Evolutionary conservation across 2,888 invertebrate genomes (phyloP).

Genomic region (Acleris sparsana): DNA sequence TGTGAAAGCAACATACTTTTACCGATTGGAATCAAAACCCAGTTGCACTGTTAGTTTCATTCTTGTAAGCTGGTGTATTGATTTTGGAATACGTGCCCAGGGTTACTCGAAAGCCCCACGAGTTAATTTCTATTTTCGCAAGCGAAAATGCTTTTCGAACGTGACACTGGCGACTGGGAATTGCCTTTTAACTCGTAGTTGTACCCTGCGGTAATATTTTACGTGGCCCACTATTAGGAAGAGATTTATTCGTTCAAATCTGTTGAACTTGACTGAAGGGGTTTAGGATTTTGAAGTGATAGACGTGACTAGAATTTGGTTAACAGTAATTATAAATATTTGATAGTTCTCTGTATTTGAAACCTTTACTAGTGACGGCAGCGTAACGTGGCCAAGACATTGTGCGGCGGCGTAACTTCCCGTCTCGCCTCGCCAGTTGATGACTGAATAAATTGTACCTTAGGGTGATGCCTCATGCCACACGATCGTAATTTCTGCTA

Average conservation of each 20-base stretch:
- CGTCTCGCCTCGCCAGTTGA: too few relatives aligned
- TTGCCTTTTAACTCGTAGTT: constrained; percentile 27
- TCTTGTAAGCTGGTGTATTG: constrained; percentile 47
- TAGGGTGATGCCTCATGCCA: too few relatives aligned
- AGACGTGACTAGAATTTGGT: background rate
- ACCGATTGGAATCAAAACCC: too few relatives aligned
- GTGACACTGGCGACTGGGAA: constrained; percentile 49
- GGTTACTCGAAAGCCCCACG: constrained; percentile 48
- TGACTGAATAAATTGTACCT: too few relatives aligned
- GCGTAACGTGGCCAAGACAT: too few relatives aligned
- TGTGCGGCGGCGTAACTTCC: too few relatives aligned
- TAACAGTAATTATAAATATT: background rate
- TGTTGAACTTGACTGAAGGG: background rate
- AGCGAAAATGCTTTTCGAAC: constrained; percentile 47
- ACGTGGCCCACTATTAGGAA: constrained; percentile 28
- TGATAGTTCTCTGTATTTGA: background rate
- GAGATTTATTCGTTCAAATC: constrained; percentile 22
- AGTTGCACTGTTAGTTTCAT: constrained; percentile 31
- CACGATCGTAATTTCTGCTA: too few relatives aligned
- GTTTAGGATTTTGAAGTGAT: background rate
- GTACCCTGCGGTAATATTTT: constrained; percentile 31
- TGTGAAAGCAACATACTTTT: too few relatives aligned
- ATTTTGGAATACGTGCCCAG: constrained; percentile 52
- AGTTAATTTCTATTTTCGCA: constrained; percentile 57
- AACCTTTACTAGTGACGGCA: too few relatives aligned